phyloP scores from a whole-genome alignment of 2,797 vertebrate genomes.

The Aratinga solstitialis region DNA sequence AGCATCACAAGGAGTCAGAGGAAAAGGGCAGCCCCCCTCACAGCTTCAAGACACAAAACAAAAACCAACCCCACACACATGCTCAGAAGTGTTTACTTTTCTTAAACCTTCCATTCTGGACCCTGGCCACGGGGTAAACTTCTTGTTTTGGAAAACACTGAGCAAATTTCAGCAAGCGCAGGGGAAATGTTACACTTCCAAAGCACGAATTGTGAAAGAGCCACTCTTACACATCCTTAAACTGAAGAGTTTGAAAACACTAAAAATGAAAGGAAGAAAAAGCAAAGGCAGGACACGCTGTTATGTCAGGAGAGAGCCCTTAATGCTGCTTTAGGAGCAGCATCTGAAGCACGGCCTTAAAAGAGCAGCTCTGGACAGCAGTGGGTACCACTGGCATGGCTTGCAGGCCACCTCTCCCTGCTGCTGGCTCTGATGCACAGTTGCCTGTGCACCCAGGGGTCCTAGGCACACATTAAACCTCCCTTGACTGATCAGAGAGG shows the following conservation, averaged over 20 bases:
- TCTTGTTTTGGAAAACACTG: constrained; percentile 26
- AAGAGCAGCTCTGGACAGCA: rapidly evolving
- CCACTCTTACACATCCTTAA: neutral
- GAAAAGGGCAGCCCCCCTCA: neutral
- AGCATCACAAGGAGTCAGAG: neutral
- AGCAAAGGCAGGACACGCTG: neutral
- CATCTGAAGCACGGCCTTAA: neutral
- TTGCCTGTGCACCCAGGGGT: neutral
- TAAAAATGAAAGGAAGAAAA: neutral
- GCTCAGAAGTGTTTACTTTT: neutral
- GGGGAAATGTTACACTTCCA: neutral
- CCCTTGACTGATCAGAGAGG: neutral
- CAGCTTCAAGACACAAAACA: neutral
- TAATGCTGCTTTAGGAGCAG: neutral
- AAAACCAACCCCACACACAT: neutral
- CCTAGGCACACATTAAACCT: neutral
- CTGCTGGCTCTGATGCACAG: neutral
- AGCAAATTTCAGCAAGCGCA: neutral
- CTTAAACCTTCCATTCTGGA: constrained; percentile 3
- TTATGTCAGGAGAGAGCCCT: neutral
- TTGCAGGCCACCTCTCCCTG: neutral
- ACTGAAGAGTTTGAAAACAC: neutral
- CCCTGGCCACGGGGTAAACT: neutral
- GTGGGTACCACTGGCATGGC: rapidly evolving
- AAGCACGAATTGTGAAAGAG: neutral